Conservation (phyloP, 2,113 vertebrate species). For the Myanophis thanlyinensis region DNA sequence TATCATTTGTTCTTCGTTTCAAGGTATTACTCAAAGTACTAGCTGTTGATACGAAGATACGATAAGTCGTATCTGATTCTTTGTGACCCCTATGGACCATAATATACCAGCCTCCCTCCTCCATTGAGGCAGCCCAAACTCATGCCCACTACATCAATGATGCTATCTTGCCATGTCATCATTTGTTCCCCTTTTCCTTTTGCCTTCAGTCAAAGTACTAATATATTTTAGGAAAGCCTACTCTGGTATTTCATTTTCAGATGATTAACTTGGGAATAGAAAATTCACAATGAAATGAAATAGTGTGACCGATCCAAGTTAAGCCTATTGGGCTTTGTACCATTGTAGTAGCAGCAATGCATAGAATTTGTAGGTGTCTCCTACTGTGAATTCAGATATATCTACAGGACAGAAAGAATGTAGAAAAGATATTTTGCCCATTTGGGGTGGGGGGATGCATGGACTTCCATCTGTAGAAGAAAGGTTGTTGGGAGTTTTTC, state of each 20-base stretch:
- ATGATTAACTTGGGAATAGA: not conserved
- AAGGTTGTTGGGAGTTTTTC: not conserved
- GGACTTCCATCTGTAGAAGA: not conserved
- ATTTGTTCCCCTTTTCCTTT: not conserved
- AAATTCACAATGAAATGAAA: not conserved
- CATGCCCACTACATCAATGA: not conserved
- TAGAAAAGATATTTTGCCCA: not conserved
- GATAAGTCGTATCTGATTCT: not conserved
- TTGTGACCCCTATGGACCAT: not conserved
- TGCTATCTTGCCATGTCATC: not conserved
- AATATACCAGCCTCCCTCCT: not conserved
- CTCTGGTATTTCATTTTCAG: constrained; percentile 17
- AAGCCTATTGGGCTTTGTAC: not conserved
- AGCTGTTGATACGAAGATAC: not conserved
- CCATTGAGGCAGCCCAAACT: not conserved
- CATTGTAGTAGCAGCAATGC: not conserved
- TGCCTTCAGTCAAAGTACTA: not conserved
- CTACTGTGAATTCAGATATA: not conserved
- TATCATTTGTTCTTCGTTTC: constrained; percentile 19
- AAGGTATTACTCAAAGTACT: not conserved
- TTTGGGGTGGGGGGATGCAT: not conserved
- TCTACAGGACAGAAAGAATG: not conserved
- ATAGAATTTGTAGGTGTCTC: not conserved
- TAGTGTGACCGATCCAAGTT: not conserved
- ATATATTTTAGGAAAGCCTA: not conserved